A percentile compares a stretch with the other conserved stretches of the same genome.
Evolutionary conservation across 2,797 vertebrate species (phyloP).

Genomic region (Enteromius afrohamiltoni): DNA sequence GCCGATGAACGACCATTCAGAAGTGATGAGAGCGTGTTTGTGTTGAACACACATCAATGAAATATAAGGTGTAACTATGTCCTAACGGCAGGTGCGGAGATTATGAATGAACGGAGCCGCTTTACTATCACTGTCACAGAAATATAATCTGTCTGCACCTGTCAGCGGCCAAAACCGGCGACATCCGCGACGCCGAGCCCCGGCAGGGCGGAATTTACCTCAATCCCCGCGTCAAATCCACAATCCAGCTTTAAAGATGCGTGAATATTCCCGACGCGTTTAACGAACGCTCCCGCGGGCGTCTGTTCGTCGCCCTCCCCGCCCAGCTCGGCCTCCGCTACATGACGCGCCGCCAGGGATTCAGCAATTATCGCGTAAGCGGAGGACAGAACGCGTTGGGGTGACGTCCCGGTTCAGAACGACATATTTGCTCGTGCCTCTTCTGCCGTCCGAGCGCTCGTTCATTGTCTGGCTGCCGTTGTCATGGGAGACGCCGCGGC

Average conservation of each 20-base stretch:
- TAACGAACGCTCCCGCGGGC: constrained; percentile 60
- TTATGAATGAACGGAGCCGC: constrained; percentile 23
- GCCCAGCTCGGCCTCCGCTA: constrained; percentile 73
- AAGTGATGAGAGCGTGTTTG: not conserved
- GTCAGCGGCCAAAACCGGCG: constrained; percentile 25
- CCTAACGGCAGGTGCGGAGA: not conserved
- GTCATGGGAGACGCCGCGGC: constrained; percentile 33
- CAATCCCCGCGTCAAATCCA: constrained; percentile 64
- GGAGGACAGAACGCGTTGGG: not conserved
- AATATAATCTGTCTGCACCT: constrained; percentile 40
- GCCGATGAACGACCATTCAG: not conserved
- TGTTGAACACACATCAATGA: not conserved
- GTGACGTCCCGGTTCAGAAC: not conserved
- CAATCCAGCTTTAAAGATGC: constrained; percentile 47
- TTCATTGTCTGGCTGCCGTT: constrained; percentile 42
- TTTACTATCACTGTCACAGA: constrained; percentile 34
- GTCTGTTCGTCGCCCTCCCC: constrained; percentile 60
- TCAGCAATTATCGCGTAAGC: not conserved
- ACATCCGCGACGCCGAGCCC: not conserved
- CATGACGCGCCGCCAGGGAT: constrained; percentile 59
- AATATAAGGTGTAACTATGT: not conserved
- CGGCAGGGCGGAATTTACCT: constrained; percentile 65
- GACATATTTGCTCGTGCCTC: not conserved
- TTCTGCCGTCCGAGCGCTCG: not conserved
- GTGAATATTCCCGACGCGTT: constrained; percentile 3